These are phyloP conservation scores for Drosophila pegasa DNA, from an alignment of 2,888 invertebrate species.

Conservation along the genomic window DNA sequence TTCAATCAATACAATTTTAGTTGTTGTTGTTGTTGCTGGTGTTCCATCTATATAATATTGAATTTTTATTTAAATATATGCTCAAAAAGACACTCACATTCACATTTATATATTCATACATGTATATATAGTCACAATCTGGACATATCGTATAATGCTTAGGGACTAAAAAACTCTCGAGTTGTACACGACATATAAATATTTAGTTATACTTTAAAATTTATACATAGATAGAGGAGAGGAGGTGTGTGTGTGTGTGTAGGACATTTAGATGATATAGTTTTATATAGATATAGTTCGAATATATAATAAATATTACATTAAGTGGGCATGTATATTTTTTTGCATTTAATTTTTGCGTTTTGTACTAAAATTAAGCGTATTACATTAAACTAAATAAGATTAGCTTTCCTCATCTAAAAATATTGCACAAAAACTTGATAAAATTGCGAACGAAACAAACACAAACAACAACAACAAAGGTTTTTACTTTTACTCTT, in stretches of 20 bases:
- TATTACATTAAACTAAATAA: constrained; percentile 56
- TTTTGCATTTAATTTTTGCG: constrained; percentile 52
- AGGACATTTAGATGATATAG: constrained; percentile 43
- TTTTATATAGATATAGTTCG: constrained; percentile 36
- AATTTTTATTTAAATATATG: constrained; percentile 29
- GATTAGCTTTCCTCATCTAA: constrained; percentile 16
- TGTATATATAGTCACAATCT: constrained; percentile 61
- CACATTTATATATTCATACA: constrained; percentile 25
- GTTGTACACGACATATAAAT: constrained; percentile 35
- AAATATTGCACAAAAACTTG: constrained; percentile 53
- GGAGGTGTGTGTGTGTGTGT: constrained; percentile 25
- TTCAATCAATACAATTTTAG: constrained; percentile 49
- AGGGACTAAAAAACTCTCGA: constrained; percentile 36
- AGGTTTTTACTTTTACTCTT: constrained; percentile 12
- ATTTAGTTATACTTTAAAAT: constrained; percentile 32
- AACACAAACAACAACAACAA: constrained; percentile 25
- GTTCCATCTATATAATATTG: constrained; percentile 37
- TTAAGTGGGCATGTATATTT: constrained; percentile 61
- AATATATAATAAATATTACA: constrained; percentile 62
- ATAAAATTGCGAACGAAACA: constrained; percentile 3
- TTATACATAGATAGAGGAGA: constrained; percentile 14
- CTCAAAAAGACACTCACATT: constrained; percentile 74
- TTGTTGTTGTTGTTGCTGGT: constrained; percentile 48
- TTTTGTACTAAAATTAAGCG: constrained; percentile 82
- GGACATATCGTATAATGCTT: constrained; percentile 58